Conservation (phyloP, 1,140 invertebrate species). For the Drosophila pruinosa region DNA sequence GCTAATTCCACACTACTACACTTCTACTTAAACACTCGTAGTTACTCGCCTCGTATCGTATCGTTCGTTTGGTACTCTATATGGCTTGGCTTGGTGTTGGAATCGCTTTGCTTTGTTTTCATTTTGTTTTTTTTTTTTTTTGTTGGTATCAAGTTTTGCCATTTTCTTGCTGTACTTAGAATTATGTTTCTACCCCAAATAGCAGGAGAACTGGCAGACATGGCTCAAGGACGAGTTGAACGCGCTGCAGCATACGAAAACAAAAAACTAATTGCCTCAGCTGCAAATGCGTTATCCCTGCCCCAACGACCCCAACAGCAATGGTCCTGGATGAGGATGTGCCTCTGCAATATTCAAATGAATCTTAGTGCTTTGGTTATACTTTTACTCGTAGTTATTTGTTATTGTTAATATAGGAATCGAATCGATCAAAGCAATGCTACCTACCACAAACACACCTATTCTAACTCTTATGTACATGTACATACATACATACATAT, state of each 20-base stretch:
- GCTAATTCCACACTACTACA: too few species aligned
- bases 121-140: constrained; percentile 23
- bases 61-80: not conserved
- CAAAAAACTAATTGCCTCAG: constrained; percentile 73
- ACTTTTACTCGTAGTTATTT: constrained; percentile 66
- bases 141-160: constrained; percentile 23
- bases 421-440: constrained; percentile 49
- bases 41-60: constrained; percentile 13
- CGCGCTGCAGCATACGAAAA: constrained; percentile 65
- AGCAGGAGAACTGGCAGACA: constrained; percentile 73
- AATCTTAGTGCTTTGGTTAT: constrained; percentile 63
- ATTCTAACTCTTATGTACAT: constrained; percentile 20
- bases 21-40: constrained; percentile 25
- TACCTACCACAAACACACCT: constrained; percentile 21
- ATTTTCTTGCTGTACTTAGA: constrained; percentile 30
- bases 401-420: constrained; percentile 75
- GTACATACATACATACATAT: constrained; percentile 27
- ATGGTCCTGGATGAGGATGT: constrained; percentile 2
- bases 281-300: constrained; percentile 29
- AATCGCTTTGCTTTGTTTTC: constrained; percentile 16
- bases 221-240: constrained; percentile 79
- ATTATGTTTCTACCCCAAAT: constrained; percentile 57
- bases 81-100: constrained; percentile 63
- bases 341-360: constrained; percentile 47
- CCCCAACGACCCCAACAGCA: not conserved